Base-by-base conservation (phyloP, 1,140 invertebrate genomes). In the Diorhabda elongata region DNA sequence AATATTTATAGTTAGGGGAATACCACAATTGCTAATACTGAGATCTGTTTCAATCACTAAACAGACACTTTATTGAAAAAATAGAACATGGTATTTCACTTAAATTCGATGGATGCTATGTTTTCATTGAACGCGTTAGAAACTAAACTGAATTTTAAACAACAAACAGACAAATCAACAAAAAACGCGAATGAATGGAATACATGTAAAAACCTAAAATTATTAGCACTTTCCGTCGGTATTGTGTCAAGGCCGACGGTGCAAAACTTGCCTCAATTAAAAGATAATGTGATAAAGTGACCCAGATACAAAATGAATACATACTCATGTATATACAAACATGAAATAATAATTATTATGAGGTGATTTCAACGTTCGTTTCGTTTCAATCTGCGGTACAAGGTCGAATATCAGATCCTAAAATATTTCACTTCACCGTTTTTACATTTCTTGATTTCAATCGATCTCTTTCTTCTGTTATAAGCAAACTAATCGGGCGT, bases 201-300 rank as follows among this genome's bases (percentile, higher is more conserved):
- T 26, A 26, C 26, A 26, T 26, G 26, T 26, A 26, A 26, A 26
- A 26, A 26, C 26, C 26, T 26, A 26, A 26, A 26, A 26, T 26
- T 26, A 26, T 26, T 26, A 26, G 26, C 26, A 26, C 26, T 26
- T 26, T 26, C 1, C 26, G 26, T 26, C 26, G 64, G 43, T 67
- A 67, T 67, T 67, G 65, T 59, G 65, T 60, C 65, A 67, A 67
- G 65, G 65, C 7, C 65, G 65, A 26, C 65, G 60, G 58, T 67
- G 65, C 65, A 67, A 67, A 67, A 67, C 57, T 60, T 60, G 65
- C 5, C 58, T 67, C 65, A 67, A 67, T 67, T 67, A 67, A 60
- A 67, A 67, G 65, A 67, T 67, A 67, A 67, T 67, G 58, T 67
- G 65, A 67, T 67, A 67, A 66, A 67, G 58, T 60, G 65, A 67